phyloP scores from a whole-genome alignment of 2,888 invertebrate species.

The Meandrusa payeni region DNA sequence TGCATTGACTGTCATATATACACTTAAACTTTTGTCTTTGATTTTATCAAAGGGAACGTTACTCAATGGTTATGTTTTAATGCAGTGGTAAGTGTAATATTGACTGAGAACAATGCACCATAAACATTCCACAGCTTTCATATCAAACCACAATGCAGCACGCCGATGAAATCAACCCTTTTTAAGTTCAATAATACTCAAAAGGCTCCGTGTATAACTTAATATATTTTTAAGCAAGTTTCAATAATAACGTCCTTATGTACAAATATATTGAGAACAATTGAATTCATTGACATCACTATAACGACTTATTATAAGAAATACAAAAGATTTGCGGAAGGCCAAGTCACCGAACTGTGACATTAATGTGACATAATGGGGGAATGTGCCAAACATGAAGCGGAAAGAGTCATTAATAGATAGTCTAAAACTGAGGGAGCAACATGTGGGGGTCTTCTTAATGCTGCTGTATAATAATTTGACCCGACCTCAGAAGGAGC shows the following conservation, averaged over 20 bases:
- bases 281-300: constrained; percentile 9
- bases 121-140: constrained; percentile 67
- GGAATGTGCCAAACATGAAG: too few species aligned
- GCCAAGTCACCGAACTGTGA: too few species aligned
- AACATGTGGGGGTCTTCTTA: too few species aligned
- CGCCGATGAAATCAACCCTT: constrained; percentile 50
- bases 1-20: constrained; percentile 35
- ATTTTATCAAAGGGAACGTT: constrained; percentile 49
- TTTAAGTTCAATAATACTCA: constrained; percentile 60
- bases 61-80: constrained; percentile 60
- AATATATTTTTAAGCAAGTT: constrained; percentile 29
- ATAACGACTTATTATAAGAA: too few species aligned
- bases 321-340: too few species aligned
- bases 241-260: constrained; percentile 26
- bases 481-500: too few species aligned
- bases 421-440: too few species aligned
- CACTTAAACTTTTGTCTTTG: constrained; percentile 51
- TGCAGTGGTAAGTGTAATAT: constrained; percentile 62
- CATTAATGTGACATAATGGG: too few species aligned
- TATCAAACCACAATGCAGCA: constrained; percentile 67
- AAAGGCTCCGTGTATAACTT: constrained; percentile 33
- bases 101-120: constrained; percentile 66
- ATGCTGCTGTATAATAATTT: too few species aligned
- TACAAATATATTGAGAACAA: constrained; percentile 14
- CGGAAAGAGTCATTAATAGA: too few species aligned